Base-by-base conservation (phyloP, 2,113 vertebrate species). In the Alectura lathami region DNA sequence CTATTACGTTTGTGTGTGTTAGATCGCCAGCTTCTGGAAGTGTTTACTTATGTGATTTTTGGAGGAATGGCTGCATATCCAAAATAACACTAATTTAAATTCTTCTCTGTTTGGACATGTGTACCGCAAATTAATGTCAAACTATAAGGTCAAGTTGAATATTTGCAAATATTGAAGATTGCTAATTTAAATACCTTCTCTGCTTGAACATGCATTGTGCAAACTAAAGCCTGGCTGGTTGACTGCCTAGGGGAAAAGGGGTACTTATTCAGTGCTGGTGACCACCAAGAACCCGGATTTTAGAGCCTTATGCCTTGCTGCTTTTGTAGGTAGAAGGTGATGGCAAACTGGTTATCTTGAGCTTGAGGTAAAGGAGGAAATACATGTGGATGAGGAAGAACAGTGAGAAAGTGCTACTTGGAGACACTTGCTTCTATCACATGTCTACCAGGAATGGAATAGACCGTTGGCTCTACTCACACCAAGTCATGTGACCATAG, bases 131-230 rank as follows among this genome's bases (percentile, higher is more conserved):
- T 91, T 62, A 91, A 51, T 50, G 50, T 73, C 56, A 80, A 62
- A 13, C 18, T 89, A 24, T 75, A 95, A 78, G 74, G 47, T 79
- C 40, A 76, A 29, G 12, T 62, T 84, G 60, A 94, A 82, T 86
- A 86, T 82, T 95, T 91, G 69, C 89, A 94, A 85, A 72, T 92
- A 72, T 34, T 94, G 77, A 78, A 30, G 34, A 40, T 75, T 79
- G 47, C 83, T 93, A 86, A 93, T 89, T 78, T 78, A 86, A 89
- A 72, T 42, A 38, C 54, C 64, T 74, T 66, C 50, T 85, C 29
- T 92, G 69, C 50, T 86, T 84, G 66, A 82, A 84, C 54, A 32
- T 2, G 23, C 38, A 23, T 15, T 56, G 36, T 77, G 38, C 51
- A 86, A 84, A 91, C 69, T 68, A 74, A 77, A 56, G 30, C 34